Evolutionary conservation across 1,140 invertebrate species (phyloP), one percentile per base, ranked within the genome.

Genomic region (Drosophila elegans): DNA sequence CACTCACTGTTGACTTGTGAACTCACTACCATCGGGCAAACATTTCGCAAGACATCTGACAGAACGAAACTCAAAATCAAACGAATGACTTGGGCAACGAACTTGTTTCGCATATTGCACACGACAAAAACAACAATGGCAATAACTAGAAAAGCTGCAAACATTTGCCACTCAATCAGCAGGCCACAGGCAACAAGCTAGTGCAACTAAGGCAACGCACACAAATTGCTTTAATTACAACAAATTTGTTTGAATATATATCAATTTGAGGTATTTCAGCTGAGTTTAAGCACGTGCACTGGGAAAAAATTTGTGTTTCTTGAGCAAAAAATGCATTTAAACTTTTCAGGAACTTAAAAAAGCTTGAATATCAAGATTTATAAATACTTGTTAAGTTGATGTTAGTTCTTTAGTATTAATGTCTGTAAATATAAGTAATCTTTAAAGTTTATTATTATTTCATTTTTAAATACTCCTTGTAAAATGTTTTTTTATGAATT

Each of bases 171-270:
- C 85, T 89, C 80, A 88, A 88, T 88, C 83, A 88, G 78, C 82
- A n/a, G 51, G 51, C 57, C 38, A 48, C 61, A 1, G 16, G 16
- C 16, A 21, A 21, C 16, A 21, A 86, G 49, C 73, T 55, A 77
- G 61, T 61, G 41, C 59, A 46, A 13, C 74, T 25, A 54, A 54
- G 25, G 59, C 84, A 86, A 88, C 83, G 84, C 83, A 88, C 84
- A 84, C 86, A 88, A 88, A 88, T 89, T 89, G 76, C 80, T 89
- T 88, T 89, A 88, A 88, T 88, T 84, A 75, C 85, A 88, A 90
- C 75, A 88, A 90, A 88, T 88, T 90, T 88, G 74, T 73, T 78
- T 80, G 69, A 89, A 67, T 71, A 80, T 79, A 48, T 79, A 88
- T 86, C 79, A 82, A 79, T 66, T 88, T 61, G 74, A 71, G 68